These are phyloP conservation scores for Bimastos eiseni DNA, from an alignment of 2,888 invertebrate genomes.

Conservation along the genomic window DNA sequence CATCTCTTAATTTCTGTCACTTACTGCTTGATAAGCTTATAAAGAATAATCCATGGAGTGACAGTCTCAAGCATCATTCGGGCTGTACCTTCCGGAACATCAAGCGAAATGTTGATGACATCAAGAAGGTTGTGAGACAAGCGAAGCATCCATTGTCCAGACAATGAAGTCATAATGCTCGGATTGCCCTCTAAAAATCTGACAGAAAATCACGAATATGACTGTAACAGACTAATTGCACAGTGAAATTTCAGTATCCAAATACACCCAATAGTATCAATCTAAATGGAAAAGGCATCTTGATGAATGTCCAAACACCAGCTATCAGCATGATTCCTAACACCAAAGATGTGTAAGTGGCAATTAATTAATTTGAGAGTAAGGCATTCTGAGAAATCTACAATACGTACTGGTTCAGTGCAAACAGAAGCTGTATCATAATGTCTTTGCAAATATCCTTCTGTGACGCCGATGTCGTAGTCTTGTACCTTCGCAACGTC, in stretches of 20 bases:
- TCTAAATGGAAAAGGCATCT: neutral
- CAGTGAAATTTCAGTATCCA: neutral
- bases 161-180: slow-evolving; percentile 52
- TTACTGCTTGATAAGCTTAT: slow-evolving; percentile 67
- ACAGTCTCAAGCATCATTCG: slow-evolving; percentile 74
- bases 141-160: slow-evolving; percentile 70
- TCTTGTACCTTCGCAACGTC: slow-evolving; percentile 68
- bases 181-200: slow-evolving; percentile 30
- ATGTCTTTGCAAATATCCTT: slow-evolving; percentile 65
- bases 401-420: slow-evolving; percentile 48
- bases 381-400: neutral
- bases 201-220: neutral
- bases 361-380: neutral
- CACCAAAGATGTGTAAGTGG: neutral
- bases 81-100: slow-evolving; percentile 70
- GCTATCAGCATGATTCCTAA: neutral
- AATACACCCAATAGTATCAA: neutral
- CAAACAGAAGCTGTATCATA: slow-evolving; percentile 63
- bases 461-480: slow-evolving; percentile 44
- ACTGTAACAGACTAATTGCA: neutral
- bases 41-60: slow-evolving; percentile 81
- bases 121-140: slow-evolving; percentile 76
- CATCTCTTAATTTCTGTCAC: neutral
- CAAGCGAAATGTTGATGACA: slow-evolving; percentile 78
- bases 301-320: neutral